Evolutionary conservation across 2,888 invertebrate genomes (phyloP).

Genomic region (Pardosa pseudoannulata): DNA sequence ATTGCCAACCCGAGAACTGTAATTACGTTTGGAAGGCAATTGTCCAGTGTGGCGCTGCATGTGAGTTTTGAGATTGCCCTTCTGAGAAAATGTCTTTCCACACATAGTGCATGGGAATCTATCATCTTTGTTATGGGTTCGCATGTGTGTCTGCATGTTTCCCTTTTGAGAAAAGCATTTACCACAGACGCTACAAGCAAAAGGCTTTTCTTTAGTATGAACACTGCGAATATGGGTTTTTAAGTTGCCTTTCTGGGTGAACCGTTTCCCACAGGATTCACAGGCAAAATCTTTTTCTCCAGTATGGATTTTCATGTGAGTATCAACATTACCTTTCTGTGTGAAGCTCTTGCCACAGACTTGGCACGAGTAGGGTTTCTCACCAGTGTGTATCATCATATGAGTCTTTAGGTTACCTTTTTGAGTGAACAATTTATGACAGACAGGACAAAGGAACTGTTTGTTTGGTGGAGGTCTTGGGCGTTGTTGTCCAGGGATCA

Average conservation of each 20-base stretch:
- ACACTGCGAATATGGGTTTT: conserved; percentile 75
- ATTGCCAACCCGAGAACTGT: conserved; percentile 52
- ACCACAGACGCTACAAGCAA: conserved; percentile 74
- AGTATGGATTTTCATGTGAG: conserved; percentile 75
- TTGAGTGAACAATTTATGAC: conserved; percentile 74
- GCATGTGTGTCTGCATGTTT: conserved; percentile 74
- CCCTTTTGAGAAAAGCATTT: conserved; percentile 75
- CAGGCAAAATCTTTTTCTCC: conserved; percentile 75
- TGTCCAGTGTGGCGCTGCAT: conserved; percentile 75
- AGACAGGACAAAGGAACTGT: conserved; percentile 74
- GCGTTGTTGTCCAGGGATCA: conserved; percentile 61
- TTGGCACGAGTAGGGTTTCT: conserved; percentile 75
- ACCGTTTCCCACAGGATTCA: conserved; percentile 74
- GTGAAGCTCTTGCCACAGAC: conserved; percentile 75
- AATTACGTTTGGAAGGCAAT: conserved; percentile 73
- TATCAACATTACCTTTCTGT: conserved; percentile 75
- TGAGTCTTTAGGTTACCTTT: conserved; percentile 75
- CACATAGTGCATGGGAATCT: conserved; percentile 75
- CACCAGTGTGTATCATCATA: conserved; percentile 75
- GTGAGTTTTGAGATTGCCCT: conserved; percentile 75
- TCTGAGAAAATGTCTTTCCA: conserved; percentile 75
- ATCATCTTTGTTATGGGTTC: conserved; percentile 75
- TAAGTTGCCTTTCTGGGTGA: conserved; percentile 75
- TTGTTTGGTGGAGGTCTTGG: conserved; percentile 67
- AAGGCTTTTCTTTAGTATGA: conserved; percentile 75